A percentile compares a stretch with the other conserved stretches of the same genome.
These are phyloP conservation scores for Papilio helenus DNA, from an alignment of 1,140 invertebrate genomes.

Conservation along the genomic window DNA sequence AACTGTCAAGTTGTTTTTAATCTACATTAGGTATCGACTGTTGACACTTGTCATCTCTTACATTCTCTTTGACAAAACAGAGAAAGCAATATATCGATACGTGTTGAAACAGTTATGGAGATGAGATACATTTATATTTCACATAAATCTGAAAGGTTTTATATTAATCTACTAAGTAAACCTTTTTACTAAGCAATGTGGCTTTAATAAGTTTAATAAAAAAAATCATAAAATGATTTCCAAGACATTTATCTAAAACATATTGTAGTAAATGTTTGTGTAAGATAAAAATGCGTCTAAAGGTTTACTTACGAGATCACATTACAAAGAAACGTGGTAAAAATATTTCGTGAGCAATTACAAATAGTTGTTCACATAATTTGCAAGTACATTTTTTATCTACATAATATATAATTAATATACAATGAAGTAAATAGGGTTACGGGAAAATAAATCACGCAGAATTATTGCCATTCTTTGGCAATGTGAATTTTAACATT, in stretches of 20 bases:
- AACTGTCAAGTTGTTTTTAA: conserved; percentile 30
- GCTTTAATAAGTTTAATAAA: not conserved
- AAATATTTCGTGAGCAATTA: conserved; percentile 6
- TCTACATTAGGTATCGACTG: too few relatives aligned
- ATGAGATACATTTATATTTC: conserved; percentile 6
- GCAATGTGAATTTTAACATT: not conserved
- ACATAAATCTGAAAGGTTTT: not conserved
- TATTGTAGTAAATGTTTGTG: not conserved
- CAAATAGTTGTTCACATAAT: conserved; percentile 2
- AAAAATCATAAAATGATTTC: not conserved
- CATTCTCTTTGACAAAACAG: too few relatives aligned
- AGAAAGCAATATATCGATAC: too few relatives aligned
- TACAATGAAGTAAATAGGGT: not conserved
- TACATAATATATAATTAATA: conserved; percentile 15
- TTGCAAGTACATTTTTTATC: conserved; percentile 4
- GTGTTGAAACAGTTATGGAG: too few relatives aligned
- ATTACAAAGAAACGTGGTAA: not conserved
- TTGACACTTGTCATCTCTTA: too few relatives aligned
- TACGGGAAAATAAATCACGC: not conserved
- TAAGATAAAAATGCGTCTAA: not conserved
- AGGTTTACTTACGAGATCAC: conserved; percentile 27
- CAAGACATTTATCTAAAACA: conserved; percentile 8
- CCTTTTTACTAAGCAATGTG: conserved; percentile 16
- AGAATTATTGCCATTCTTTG: conserved; percentile 5
- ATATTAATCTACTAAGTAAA: conserved; percentile 31